Conservation (phyloP, 2,113 vertebrate species). For the Rutilus rutilus region DNA sequence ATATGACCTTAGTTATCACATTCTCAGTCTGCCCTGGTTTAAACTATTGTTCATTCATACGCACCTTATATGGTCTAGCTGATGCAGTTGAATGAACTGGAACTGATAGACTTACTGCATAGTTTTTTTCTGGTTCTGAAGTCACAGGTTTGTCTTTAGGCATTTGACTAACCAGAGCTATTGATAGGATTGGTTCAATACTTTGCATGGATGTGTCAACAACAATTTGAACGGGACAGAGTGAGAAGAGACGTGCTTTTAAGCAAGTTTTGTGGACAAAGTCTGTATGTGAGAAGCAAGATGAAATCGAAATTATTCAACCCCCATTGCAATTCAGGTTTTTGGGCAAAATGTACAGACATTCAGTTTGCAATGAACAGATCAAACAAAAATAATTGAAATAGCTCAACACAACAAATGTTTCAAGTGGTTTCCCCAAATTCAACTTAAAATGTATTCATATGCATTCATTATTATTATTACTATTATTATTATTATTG, state of each 20-base stretch:
- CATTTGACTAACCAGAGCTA: not conserved
- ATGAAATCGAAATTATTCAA: not conserved
- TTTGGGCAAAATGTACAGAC: no score
- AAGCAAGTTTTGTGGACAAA: not conserved
- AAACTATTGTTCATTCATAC: not conserved
- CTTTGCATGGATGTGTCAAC: conserved; percentile 4
- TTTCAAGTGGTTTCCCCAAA: no score
- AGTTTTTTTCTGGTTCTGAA: not conserved
- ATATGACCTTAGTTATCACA: conserved; percentile 10
- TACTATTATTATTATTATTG: not conserved
- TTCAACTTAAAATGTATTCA: no score
- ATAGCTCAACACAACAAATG: no score
- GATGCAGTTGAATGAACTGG: not conserved
- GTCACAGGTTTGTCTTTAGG: not conserved
- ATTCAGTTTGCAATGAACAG: no score
- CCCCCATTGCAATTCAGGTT: no score
- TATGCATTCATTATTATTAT: not conserved
- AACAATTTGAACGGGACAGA: not conserved
- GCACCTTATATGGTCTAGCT: not conserved
- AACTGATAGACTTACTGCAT: not conserved
- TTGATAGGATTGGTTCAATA: not conserved
- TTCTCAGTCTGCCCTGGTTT: not conserved
- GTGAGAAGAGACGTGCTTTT: not conserved
- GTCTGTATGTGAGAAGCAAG: not conserved
- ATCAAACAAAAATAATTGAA: no score